Evolutionary conservation across 2,888 invertebrate species (phyloP).

Genomic region (Andrena minutula): DNA sequence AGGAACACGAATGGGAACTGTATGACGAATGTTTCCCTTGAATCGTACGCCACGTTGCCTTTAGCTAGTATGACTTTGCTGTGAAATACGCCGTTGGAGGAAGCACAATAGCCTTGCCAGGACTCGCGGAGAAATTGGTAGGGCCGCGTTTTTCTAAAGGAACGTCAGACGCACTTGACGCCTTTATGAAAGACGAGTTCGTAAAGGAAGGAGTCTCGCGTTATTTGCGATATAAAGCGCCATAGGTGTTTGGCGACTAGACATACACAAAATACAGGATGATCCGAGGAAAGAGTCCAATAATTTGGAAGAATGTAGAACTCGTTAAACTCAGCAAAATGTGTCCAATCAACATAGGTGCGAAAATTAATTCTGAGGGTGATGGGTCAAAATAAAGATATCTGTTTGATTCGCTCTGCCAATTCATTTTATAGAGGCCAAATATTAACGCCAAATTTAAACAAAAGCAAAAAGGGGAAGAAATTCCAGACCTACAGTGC

Average conservation of each 20-base stretch:
- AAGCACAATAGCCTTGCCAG: slow-evolving; percentile 11
- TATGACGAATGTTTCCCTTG: not conserved
- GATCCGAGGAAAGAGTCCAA: not conserved
- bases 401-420: no score
- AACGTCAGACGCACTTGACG: slow-evolving; percentile 6
- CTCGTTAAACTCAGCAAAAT: no score
- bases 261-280: not conserved
- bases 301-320: no score
- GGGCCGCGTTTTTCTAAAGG: slow-evolving; percentile 3
- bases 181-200: not conserved
- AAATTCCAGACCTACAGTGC: no score
- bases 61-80: slow-evolving; percentile 2
- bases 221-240: not conserved
- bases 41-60: slow-evolving; percentile 1
- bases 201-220: not conserved
- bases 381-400: no score
- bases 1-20: not conserved
- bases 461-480: no score
- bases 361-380: no score
- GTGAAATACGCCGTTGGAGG: not conserved
- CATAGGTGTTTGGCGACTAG: not conserved
- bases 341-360: no score
- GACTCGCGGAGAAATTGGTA: slow-evolving; percentile 3
- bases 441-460: no score
- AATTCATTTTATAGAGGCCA: no score